Conservation (phyloP, 2,888 invertebrate species). For the Diarsia brunnea region DNA sequence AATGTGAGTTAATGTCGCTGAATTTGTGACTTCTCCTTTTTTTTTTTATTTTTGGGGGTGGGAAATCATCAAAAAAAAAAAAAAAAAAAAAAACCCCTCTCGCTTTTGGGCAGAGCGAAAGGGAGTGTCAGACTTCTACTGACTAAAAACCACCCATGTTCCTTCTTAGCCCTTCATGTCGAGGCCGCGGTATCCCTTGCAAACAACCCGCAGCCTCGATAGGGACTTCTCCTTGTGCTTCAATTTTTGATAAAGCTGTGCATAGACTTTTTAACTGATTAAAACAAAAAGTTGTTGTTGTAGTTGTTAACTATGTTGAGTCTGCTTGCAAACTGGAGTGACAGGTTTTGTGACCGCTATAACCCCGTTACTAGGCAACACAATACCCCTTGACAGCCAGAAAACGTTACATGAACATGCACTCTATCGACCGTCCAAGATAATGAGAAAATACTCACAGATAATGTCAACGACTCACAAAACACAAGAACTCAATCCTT, state of each 20-base stretch:
- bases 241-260: background rate
- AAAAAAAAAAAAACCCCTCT: too few relatives aligned
- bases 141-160: too few relatives aligned
- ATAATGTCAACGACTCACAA: background rate
- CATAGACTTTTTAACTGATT: background rate
- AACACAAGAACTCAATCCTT: conserved; percentile 7
- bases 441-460: background rate
- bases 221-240: too few relatives aligned
- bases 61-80: too few relatives aligned
- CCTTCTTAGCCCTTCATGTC: too few relatives aligned
- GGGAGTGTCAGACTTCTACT: too few relatives aligned
- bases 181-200: too few relatives aligned
- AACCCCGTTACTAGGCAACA: background rate
- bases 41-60: too few relatives aligned
- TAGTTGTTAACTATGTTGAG: background rate
- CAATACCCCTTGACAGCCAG: background rate
- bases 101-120: too few relatives aligned
- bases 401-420: too few relatives aligned
- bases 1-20: background rate
- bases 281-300: background rate
- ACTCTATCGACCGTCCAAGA: too few relatives aligned
- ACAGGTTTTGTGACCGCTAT: background rate
- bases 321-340: background rate
- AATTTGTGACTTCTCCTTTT: background rate
- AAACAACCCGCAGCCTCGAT: too few relatives aligned